Conservation (phyloP, 2,113 vertebrate species). For the Rafetus swinhoei region DNA sequence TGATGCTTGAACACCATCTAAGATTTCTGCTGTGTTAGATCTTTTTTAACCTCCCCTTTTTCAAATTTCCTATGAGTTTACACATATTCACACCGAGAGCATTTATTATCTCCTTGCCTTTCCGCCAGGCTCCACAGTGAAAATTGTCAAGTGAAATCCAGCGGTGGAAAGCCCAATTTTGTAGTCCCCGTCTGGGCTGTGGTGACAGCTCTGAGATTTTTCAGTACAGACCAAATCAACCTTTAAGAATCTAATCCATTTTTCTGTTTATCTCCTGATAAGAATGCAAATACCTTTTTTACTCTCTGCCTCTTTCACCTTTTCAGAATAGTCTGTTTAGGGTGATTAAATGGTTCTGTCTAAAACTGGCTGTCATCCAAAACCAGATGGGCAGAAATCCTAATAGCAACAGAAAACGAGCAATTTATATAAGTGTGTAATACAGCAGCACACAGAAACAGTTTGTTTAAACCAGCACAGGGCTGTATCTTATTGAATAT, state of each 20-base stretch:
- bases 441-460: constrained; percentile 29
- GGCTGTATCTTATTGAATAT: constrained; percentile 10
- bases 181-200: background rate
- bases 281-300: constrained; percentile 55
- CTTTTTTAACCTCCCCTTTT: background rate
- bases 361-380: constrained; percentile 51
- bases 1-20: constrained; percentile 8
- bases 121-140: background rate
- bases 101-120: background rate
- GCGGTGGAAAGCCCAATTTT: background rate
- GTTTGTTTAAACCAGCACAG: constrained; percentile 54
- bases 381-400: constrained; percentile 52
- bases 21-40: constrained; percentile 8
- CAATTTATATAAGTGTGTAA: constrained; percentile 31
- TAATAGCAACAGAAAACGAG: constrained; percentile 49
- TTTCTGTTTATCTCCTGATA: constrained; percentile 31
- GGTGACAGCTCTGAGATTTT: constrained; percentile 34
- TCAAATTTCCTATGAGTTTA: constrained; percentile 26
- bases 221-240: constrained; percentile 1
- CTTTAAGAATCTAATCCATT: constrained; percentile 11
- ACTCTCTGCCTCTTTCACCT: background rate
- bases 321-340: constrained; percentile 47
- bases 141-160: background rate
- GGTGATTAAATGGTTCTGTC: constrained; percentile 48
- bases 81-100: constrained; percentile 18